phyloP scores from a whole-genome alignment of 1,140 invertebrate species.

The Cyclargus thomasi region DNA sequence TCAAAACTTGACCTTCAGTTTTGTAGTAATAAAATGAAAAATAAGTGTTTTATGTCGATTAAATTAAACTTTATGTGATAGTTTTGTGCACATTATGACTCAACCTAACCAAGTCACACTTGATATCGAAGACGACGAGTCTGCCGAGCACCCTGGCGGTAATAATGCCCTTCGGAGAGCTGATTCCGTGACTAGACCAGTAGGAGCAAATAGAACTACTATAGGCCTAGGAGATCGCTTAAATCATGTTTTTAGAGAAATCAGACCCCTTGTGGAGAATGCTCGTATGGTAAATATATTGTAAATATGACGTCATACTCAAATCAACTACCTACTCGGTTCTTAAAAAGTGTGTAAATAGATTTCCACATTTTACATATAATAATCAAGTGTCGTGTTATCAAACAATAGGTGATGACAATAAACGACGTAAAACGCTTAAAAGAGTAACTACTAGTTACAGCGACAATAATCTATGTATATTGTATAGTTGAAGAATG shows the following conservation, averaged over 20 bases:
- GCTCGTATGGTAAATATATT: slow-evolving; percentile 55
- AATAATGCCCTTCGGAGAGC: slow-evolving; percentile 49
- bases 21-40: slow-evolving; percentile 25
- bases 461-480: too few species aligned
- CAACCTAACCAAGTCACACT: slow-evolving; percentile 58
- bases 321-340: neutral
- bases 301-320: neutral
- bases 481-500: too few species aligned
- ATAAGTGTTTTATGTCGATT: slow-evolving; percentile 21
- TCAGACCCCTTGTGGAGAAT: slow-evolving; percentile 63
- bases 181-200: slow-evolving; percentile 50
- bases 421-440: neutral
- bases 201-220: slow-evolving; percentile 46
- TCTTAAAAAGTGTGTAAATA: neutral
- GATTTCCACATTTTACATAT: neutral
- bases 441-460: neutral
- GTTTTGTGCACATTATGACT: slow-evolving; percentile 40
- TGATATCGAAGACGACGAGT: slow-evolving; percentile 56
- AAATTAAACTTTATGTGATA: neutral
- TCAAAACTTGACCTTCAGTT: slow-evolving; percentile 39
- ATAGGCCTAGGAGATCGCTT: slow-evolving; percentile 60
- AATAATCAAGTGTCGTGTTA: neutral
- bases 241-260: slow-evolving; percentile 65
- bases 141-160: slow-evolving; percentile 41
- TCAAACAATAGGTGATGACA: neutral